These are phyloP conservation scores for Takifugu rubripes DNA, from an alignment of 2,797 vertebrate genomes.

Conservation along the genomic window DNA sequence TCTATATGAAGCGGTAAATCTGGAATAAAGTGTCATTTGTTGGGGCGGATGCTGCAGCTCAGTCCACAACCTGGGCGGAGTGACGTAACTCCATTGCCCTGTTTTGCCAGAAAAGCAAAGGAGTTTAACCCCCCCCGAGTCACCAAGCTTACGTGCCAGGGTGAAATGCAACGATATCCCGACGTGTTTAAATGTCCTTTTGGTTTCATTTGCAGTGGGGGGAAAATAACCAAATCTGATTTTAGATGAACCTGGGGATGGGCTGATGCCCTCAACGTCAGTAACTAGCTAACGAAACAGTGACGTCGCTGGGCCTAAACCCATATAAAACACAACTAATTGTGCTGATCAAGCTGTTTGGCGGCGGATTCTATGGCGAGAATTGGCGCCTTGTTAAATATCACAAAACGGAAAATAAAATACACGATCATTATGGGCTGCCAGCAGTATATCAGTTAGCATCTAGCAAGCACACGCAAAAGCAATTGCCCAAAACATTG, in stretches of 20 bases:
- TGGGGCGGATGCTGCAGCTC: conserved; percentile 49
- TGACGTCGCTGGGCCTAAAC: conserved; percentile 59
- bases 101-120: conserved; percentile 46
- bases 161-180: background rate
- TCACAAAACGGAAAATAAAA: background rate
- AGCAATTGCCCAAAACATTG: conserved; percentile 27
- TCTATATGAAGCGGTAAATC: background rate
- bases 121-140: conserved; percentile 34
- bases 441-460: conserved; percentile 46
- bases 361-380: background rate
- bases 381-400: too few relatives aligned
- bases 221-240: background rate
- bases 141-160: conserved; percentile 2
- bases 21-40: conserved; percentile 4
- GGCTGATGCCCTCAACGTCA: conserved; percentile 28
- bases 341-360: background rate
- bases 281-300: conserved; percentile 31
- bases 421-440: too few relatives aligned
- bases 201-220: background rate
- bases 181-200: background rate
- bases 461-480: conserved; percentile 11
- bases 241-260: conserved; percentile 11
- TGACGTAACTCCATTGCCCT: conserved; percentile 64
- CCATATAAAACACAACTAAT: conserved; percentile 12
- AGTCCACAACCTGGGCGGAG: conserved; percentile 43